phyloP scores from a whole-genome alignment of 2,113 vertebrate genomes.

The Condylura cristata region DNA sequence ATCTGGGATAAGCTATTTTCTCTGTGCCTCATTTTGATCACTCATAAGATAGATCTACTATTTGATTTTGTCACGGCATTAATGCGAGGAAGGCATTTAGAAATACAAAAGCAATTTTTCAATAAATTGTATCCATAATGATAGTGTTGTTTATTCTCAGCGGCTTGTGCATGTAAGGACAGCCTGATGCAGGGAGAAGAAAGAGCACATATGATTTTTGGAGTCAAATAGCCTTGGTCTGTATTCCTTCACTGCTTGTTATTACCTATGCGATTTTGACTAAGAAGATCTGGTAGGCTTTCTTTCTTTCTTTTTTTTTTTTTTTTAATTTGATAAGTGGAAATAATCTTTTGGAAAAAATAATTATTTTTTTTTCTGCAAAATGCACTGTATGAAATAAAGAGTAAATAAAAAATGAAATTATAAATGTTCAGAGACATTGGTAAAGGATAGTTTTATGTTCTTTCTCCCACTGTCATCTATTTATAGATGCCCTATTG shows the following conservation, averaged over 20 bases:
- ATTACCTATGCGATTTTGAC: not conserved
- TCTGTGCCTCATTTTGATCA: not conserved
- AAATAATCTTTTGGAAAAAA: not conserved
- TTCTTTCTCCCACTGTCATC: not conserved
- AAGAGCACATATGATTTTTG: rapidly evolving
- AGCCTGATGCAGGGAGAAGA: rapidly evolving
- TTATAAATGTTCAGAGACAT: not conserved
- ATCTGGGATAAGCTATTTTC: not conserved
- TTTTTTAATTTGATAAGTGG: not conserved
- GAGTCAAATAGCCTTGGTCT: no score
- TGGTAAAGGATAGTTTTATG: not conserved
- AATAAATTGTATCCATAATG: not conserved
- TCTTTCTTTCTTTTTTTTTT: not conserved
- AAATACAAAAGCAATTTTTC: not conserved
- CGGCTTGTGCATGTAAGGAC: not conserved
- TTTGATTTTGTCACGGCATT: not conserved
- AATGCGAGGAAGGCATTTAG: not conserved
- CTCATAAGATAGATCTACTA: not conserved
- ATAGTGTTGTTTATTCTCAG: not conserved
- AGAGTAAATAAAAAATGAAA: not conserved
- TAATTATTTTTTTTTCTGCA: not conserved
- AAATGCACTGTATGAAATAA: not conserved
- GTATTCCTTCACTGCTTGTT: not conserved
- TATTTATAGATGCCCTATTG: no score
- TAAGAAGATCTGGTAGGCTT: not conserved